Percentiles rank a stretch among this genome's conserved stretches.
phyloP scores from a whole-genome alignment of 2,113 vertebrate genomes.

The Heterochromis multidens region DNA sequence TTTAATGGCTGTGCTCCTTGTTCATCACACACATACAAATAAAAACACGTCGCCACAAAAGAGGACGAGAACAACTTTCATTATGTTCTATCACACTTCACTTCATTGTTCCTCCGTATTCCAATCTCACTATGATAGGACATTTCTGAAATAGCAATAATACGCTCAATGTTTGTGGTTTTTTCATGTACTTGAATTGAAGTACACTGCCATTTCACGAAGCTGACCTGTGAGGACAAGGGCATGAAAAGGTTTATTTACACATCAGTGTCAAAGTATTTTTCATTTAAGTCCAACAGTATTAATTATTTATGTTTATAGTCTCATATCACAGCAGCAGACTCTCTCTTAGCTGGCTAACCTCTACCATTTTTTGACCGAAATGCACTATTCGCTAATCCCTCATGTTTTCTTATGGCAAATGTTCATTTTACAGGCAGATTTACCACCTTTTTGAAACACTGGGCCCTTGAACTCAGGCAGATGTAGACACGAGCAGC shows the following conservation, averaged over 20 bases:
- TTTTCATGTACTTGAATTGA: constrained; percentile 5
- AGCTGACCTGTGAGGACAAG: neutral
- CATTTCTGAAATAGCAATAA: neutral
- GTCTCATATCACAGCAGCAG: neutral
- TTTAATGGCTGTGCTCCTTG: neutral
- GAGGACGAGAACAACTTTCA: neutral
- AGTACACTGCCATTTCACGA: neutral
- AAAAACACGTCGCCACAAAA: neutral
- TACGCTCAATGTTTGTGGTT: neutral
- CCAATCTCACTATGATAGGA: neutral
- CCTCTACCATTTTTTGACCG: no score
- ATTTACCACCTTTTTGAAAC: neutral
- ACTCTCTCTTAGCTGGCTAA: neutral
- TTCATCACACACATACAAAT: neutral
- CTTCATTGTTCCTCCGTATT: neutral
- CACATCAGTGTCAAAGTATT: neutral
- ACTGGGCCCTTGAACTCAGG: neutral
- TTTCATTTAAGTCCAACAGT: neutral
- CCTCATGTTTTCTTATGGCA: no score
- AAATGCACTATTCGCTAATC: no score
- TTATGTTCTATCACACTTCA: neutral
- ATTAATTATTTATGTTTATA: neutral
- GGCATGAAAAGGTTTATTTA: neutral
- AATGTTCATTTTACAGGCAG: no score
- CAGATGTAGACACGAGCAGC: neutral